Base-by-base conservation (phyloP, 1,140 invertebrate species). In the Coptotermes formosanus region DNA sequence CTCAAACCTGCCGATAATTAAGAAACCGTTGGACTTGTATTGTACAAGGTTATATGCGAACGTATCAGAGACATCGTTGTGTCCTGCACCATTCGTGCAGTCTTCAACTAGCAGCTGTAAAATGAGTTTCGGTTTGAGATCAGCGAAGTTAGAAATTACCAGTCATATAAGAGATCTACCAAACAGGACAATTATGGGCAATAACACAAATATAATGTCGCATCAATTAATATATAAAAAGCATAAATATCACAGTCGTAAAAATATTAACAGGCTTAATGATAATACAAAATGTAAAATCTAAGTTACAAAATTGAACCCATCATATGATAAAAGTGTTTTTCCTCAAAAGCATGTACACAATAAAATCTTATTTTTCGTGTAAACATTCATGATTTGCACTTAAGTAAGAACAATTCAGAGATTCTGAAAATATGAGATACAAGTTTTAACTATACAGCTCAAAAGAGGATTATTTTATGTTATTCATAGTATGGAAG, bases 211-310 rank as follows among this genome's bases (percentile, higher is more conserved):
- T 75, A 0, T 75, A 30, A 6, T 75, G 64, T 75, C 9, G n/a
- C n/a, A 25, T 75, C n/a, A 75, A 75, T 75, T 75, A 75, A 75
- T 30, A 75, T n/a, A 75, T 75, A 75, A n/a, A 64, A 64, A 75
- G n/a, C 64, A 75, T n/a, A 75, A 64, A 75, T 75, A 75, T 75
- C 64, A 75, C 64, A 75, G 64, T n/a, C 64, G 7, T 75, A 75
- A 25, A 75, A 75, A 75, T 75, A n/a, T n/a, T 75, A 75, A 75
- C n/a, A 75, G 11, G n/a, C 64, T 75, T n/a, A 75, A 75, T 75
- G 64, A 75, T 30, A 75, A 11, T 59, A 75, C 25, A 75, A 11
- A 75, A 30, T 75, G 25, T 9, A 75, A 75, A 25, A 59, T 3
- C 25, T 30, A 30, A 64, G 2, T 64, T 30, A 75, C n/a, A 30